Percentiles rank a stretch among this genome's conserved stretches.
Conservation (phyloP, 30 jellyfish, hydroid and myxozoan species). For the Clytia hemisphaerica region DNA sequence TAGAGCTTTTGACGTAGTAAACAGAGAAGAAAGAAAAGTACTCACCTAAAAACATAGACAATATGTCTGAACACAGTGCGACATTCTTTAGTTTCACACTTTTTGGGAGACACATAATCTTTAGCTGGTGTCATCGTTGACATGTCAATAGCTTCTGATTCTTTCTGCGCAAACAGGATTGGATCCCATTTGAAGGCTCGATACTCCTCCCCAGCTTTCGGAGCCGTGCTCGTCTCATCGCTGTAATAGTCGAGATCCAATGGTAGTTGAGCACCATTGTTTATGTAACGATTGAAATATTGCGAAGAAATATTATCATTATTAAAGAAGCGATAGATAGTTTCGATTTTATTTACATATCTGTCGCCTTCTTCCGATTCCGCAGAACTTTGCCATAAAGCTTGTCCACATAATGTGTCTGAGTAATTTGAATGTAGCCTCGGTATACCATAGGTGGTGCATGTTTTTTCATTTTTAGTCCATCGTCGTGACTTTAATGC, state of each 20-base stretch:
- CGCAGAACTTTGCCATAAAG: constrained; percentile 98
- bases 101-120: constrained; percentile 13
- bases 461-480: constrained; percentile 84
- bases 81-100: constrained; percentile 72
- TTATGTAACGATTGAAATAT: constrained; percentile 66
- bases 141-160: constrained; percentile 18
- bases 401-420: constrained; percentile 97
- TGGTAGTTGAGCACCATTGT: constrained; percentile 68
- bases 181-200: constrained; percentile 97
- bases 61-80: constrained; percentile 71
- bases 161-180: not conserved
- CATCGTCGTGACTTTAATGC: constrained; percentile 92
- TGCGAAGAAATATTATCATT: constrained; percentile 63
- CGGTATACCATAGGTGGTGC: constrained; percentile 92
- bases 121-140: constrained; percentile 33
- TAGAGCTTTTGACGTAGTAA: too few species aligned
- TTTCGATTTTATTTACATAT: constrained; percentile 86
- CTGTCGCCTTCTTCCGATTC: constrained; percentile 97
- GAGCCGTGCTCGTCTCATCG: constrained; percentile 79
- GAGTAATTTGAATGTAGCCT: constrained; percentile 53
- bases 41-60: constrained; percentile 77
- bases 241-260: constrained; percentile 63
- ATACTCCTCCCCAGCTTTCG: constrained; percentile 83
- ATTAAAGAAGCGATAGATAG: constrained; percentile 81
- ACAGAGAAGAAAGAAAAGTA: not conserved